These are phyloP conservation scores for Nyctibius grandis DNA, from an alignment of 2,797 vertebrate species.

Conservation along the genomic window DNA sequence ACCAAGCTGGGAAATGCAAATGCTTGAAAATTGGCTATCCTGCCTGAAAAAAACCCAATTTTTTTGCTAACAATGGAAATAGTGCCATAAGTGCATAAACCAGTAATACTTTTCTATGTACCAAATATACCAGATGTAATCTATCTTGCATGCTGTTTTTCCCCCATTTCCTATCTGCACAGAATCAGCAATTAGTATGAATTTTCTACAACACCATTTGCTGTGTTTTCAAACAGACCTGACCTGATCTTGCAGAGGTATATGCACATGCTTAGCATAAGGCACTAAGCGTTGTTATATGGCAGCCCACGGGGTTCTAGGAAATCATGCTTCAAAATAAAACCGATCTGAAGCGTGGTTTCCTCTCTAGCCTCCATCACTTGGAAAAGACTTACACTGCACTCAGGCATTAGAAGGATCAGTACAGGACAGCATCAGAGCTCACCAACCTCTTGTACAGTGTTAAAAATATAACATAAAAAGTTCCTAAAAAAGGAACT, in stretches of 20 bases:
- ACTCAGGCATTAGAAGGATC: not conserved
- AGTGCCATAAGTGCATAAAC: not conserved
- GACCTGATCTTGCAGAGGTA: not conserved
- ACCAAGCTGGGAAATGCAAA: not conserved
- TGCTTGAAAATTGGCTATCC: not conserved
- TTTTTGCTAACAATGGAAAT: not conserved
- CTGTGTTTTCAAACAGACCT: not conserved
- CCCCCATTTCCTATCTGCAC: not conserved
- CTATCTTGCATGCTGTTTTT: not conserved
- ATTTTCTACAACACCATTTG: not conserved
- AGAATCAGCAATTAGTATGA: not conserved
- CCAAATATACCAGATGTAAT: not conserved
- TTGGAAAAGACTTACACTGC: not conserved
- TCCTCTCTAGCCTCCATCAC: not conserved
- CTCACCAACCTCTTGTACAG: not conserved
- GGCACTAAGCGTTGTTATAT: not conserved
- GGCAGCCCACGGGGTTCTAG: not conserved
- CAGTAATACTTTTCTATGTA: not conserved
- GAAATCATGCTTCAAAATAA: not conserved
- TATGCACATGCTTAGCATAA: not conserved
- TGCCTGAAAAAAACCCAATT: not conserved
- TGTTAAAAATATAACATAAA: not conserved
- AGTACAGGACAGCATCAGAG: not conserved
- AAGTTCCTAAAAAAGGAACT: not conserved
- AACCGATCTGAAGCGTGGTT: not conserved